Percentiles rank a stretch among this genome's conserved stretches.
Evolutionary conservation across 2,888 invertebrate genomes (phyloP).

Genomic region (Alloplasta piceator): DNA sequence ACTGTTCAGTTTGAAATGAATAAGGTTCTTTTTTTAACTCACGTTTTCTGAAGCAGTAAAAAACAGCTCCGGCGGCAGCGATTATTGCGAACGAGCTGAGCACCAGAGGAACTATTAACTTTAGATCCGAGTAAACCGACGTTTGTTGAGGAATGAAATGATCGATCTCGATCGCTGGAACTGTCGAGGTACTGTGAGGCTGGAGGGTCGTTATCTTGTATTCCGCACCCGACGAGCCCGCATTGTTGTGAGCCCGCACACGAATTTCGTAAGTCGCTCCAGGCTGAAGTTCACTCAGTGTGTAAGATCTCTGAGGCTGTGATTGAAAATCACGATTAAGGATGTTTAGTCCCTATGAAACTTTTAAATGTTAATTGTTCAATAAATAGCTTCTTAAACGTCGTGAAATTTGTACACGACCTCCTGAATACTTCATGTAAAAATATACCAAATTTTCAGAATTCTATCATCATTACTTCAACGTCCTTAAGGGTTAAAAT

Average conservation of each 20-base stretch:
- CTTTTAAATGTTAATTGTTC: too few species aligned
- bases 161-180: conserved; percentile 80
- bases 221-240: conserved; percentile 91
- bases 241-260: conserved; percentile 91
- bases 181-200: conserved; percentile 89
- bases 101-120: conserved; percentile 80
- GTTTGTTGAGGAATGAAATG: conserved; percentile 80
- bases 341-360: too few species aligned
- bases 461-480: too few species aligned
- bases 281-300: conserved; percentile 90
- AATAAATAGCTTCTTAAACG: too few species aligned
- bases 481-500: too few species aligned
- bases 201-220: conserved; percentile 94
- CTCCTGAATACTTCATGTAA: too few species aligned
- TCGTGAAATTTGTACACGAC: too few species aligned
- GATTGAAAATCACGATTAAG: background rate
- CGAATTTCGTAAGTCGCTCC: conserved; percentile 85
- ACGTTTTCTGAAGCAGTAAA: conserved; percentile 83
- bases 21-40: conserved; percentile 64
- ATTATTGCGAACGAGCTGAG: conserved; percentile 81
- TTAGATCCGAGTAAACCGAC: conserved; percentile 80
- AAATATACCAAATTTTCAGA: too few species aligned
- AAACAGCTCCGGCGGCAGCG: conserved; percentile 81
- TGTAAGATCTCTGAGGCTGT: conserved; percentile 89
- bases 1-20: background rate